Evolutionary conservation across 1,140 invertebrate species (phyloP).

Genomic region (Microplitis demolitor): DNA sequence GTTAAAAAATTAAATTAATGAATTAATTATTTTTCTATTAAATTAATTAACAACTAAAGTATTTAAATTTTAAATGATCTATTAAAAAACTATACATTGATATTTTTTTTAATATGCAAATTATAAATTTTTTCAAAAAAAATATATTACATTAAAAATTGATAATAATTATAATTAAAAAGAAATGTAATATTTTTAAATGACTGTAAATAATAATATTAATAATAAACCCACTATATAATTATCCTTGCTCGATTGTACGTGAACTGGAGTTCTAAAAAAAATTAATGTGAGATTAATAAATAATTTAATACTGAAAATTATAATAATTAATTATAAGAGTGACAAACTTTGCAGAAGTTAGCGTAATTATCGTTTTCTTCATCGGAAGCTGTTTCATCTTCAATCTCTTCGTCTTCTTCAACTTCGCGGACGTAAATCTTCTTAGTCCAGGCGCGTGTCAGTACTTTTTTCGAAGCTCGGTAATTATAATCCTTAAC

Average conservation of each 20-base stretch:
- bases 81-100: too few species aligned
- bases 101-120: slow-evolving; percentile 14
- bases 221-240: slow-evolving; percentile 8
- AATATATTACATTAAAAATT: not conserved
- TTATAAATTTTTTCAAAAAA: slow-evolving; percentile 11
- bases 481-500: slow-evolving; percentile 73
- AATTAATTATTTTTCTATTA: too few species aligned
- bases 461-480: slow-evolving; percentile 59
- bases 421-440: not conserved
- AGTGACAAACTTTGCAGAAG: too few species aligned
- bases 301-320: not conserved
- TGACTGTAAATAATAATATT: slow-evolving; percentile 40
- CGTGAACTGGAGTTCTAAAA: slow-evolving; percentile 10
- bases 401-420: slow-evolving; percentile 16
- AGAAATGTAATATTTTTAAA: slow-evolving; percentile 20
- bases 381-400: slow-evolving; percentile 22
- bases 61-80: too few species aligned
- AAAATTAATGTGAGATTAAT: slow-evolving; percentile 19
- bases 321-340: slow-evolving; percentile 8
- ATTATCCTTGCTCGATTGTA: slow-evolving; percentile 1
- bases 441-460: not conserved
- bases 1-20: too few species aligned
- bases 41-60: too few species aligned
- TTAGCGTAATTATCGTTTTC: too few species aligned
- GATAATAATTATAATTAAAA: not conserved